A percentile compares a stretch with the other conserved stretches of the same genome.
Conservation (phyloP, 2,797 vertebrate genomes). For the Dipus sagitta region DNA sequence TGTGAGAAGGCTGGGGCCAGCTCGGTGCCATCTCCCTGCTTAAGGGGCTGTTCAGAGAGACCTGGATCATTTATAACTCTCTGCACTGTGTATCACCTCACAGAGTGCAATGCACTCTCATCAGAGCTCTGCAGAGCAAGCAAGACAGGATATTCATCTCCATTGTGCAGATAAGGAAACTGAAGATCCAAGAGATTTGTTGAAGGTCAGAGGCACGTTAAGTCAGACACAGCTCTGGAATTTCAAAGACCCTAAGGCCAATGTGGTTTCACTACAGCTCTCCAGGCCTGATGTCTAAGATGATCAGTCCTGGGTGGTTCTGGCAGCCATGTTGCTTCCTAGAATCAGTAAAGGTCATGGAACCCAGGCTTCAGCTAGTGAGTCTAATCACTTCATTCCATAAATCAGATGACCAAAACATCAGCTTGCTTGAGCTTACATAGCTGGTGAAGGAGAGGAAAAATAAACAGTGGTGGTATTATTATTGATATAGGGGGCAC, state of each 20-base stretch:
- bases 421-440: background rate
- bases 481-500: background rate
- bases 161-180: slow-evolving; percentile 46
- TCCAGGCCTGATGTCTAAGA: background rate
- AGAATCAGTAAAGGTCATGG: background rate
- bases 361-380: background rate
- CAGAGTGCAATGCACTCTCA: background rate
- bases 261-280: background rate
- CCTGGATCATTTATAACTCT: background rate
- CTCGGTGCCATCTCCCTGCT: background rate
- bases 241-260: background rate
- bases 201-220: background rate
- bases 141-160: background rate
- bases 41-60: background rate
- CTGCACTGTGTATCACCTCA: background rate
- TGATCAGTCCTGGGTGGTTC: background rate
- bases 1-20: background rate
- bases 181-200: slow-evolving; percentile 30
- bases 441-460: background rate
- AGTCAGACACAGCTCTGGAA: background rate
- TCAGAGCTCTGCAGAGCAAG: background rate
- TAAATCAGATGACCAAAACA: background rate
- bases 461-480: background rate
- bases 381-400: background rate
- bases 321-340: background rate